These are phyloP conservation scores for Oopsacas minuta DNA, from an alignment of 37 sponge, comb jelly and placozoan species.

Conservation along the genomic window DNA sequence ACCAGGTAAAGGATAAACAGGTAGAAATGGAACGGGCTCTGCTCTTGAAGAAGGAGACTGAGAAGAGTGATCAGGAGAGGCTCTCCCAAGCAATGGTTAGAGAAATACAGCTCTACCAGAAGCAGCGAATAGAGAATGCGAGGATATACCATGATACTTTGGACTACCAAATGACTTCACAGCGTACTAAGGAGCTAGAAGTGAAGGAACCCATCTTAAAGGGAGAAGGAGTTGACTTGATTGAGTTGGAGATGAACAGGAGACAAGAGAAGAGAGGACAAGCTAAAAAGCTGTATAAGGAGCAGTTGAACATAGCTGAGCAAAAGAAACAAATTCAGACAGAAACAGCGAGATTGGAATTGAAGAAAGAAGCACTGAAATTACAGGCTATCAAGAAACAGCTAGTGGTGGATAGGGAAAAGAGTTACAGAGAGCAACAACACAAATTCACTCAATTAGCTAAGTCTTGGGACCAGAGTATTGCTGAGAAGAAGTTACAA, in stretches of 20 bases:
- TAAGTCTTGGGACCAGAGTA: slow-evolving; percentile 11
- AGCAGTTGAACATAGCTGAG: background rate
- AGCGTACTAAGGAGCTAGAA: background rate
- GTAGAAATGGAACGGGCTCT: background rate
- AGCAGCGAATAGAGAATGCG: slow-evolving; percentile 8
- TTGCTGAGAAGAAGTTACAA: slow-evolving; percentile 4
- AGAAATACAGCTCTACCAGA: background rate
- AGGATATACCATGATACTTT: background rate
- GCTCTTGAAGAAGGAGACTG: background rate
- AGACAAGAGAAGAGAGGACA: background rate
- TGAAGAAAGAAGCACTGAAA: background rate
- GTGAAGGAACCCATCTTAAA: slow-evolving; percentile 5
- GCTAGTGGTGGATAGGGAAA: background rate
- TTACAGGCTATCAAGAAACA: background rate
- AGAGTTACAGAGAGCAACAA: background rate
- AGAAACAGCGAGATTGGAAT: background rate
- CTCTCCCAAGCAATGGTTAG: background rate
- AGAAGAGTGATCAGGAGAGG: background rate
- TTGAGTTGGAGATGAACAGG: background rate
- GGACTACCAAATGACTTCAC: slow-evolving; percentile 12
- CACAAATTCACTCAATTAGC: background rate
- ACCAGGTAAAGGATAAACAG: slow-evolving; percentile 5
- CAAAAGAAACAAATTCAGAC: background rate
- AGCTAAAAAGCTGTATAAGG: background rate
- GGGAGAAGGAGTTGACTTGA: slow-evolving; percentile 15